Evolutionary conservation across 2,113 vertebrate species (phyloP).

Genomic region (Pseudopodoces humilis): DNA sequence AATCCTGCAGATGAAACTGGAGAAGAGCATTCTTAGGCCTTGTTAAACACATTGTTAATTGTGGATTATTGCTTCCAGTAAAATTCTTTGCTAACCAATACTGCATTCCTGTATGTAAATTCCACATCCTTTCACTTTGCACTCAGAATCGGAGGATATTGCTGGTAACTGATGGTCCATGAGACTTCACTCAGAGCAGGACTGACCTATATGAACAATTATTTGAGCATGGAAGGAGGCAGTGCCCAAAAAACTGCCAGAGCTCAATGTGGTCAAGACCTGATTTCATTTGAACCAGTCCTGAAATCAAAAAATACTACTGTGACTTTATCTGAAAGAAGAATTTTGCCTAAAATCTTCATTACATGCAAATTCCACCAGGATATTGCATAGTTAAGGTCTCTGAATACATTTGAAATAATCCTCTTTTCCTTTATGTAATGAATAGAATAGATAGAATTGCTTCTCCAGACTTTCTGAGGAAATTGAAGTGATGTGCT

Average conservation of each 20-base stretch:
- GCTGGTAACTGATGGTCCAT: background rate
- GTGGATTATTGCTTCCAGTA: background rate
- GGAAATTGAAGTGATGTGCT: conserved; percentile 51
- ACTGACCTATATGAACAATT: background rate
- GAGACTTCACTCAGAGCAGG: background rate
- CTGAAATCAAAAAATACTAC: background rate
- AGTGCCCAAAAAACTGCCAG: background rate
- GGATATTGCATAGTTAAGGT: conserved; percentile 38
- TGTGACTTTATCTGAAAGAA: background rate
- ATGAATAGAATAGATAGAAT: conserved; percentile 48
- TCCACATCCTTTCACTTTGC: background rate
- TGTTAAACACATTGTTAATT: background rate
- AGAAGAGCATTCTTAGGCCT: background rate
- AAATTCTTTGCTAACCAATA: background rate
- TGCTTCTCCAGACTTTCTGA: conserved; percentile 36
- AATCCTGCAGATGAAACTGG: background rate
- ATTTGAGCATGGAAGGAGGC: background rate
- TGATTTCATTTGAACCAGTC: background rate
- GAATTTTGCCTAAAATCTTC: conserved; percentile 13
- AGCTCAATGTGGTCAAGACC: background rate
- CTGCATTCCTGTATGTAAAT: background rate
- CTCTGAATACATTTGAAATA: conserved; percentile 38
- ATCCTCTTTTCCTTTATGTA: conserved; percentile 28
- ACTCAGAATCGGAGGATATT: background rate
- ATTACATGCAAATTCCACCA: background rate